Conservation (phyloP, 2,113 vertebrate species). For the Neotoma lepida region DNA sequence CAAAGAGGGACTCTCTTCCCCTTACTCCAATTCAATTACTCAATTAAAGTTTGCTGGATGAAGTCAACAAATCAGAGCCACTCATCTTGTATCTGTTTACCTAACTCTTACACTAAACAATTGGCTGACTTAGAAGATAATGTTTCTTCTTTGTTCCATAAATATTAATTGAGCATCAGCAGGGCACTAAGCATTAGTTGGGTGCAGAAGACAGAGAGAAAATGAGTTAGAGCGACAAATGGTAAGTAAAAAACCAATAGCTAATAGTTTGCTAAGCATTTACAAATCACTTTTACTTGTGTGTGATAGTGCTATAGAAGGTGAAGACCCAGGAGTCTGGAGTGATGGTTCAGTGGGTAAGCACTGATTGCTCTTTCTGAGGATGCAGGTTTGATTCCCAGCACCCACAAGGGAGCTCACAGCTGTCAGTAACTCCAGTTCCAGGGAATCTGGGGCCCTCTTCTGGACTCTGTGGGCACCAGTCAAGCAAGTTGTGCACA, state of each 20-base stretch:
- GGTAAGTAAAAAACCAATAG: neutral
- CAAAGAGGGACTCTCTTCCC: neutral
- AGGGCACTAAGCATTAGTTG: neutral
- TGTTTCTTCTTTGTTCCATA: neutral
- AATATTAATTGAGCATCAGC: neutral
- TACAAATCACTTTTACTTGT: neutral
- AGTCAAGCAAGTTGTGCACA: neutral
- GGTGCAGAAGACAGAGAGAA: neutral
- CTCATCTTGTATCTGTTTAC: neutral
- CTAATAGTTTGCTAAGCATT: neutral
- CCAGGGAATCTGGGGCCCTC: neutral
- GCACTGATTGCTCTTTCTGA: neutral
- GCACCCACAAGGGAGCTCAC: neutral
- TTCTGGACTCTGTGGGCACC: neutral
- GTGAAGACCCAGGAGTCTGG: neutral
- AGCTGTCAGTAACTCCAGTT: neutral
- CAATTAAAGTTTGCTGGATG: conserved; percentile 12
- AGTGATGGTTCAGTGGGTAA: neutral
- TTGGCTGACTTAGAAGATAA: neutral
- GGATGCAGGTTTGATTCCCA: neutral
- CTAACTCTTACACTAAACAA: conserved; percentile 14
- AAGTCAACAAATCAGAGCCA: neutral
- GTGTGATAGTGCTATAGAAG: neutral
- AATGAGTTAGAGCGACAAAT: neutral
- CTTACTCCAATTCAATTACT: neutral